Conservation (phyloP, 2,888 invertebrate genomes). For the Drosophila aldrichi region DNA sequence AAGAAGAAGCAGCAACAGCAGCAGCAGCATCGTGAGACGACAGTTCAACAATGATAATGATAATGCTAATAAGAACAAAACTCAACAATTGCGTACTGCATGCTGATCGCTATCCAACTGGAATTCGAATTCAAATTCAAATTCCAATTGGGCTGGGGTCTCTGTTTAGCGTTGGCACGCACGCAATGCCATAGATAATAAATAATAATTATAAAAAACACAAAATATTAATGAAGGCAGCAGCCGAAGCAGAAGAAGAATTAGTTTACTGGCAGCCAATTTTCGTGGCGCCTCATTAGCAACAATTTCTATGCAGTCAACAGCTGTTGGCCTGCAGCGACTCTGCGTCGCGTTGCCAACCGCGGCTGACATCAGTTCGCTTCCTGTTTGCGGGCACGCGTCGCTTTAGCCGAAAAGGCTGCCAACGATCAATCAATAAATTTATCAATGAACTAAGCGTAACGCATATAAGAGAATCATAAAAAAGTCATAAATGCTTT, state of each 20-base stretch:
- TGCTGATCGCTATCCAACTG: conserved; percentile 51
- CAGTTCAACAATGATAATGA: conserved; percentile 62
- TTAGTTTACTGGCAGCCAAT: not conserved
- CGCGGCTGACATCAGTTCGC: conserved; percentile 24
- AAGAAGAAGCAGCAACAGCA: conserved; percentile 9
- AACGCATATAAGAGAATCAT: not conserved
- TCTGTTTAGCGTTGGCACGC: conserved; percentile 23
- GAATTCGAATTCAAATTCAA: conserved; percentile 15
- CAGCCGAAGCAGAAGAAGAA: conserved; percentile 2
- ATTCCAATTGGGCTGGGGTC: conserved; percentile 13
- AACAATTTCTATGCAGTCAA: conserved; percentile 35
- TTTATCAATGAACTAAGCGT: conserved; percentile 7
- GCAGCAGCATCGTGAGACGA: conserved; percentile 16
- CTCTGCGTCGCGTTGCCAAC: conserved; percentile 18
- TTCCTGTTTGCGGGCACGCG: conserved; percentile 49
- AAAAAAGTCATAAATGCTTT: not conserved
- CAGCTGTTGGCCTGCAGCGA: conserved; percentile 9
- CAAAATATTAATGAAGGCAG: conserved; percentile 4
- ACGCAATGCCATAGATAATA: conserved; percentile 5
- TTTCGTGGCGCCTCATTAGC: conserved; percentile 36
- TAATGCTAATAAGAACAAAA: conserved; percentile 68
- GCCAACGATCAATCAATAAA: conserved; percentile 6
- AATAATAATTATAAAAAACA: not conserved
- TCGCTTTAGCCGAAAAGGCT: not conserved
- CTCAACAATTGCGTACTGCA: conserved; percentile 44